Conservation (phyloP, 2,888 invertebrate genomes). For the Asteroscopus sphinx region DNA sequence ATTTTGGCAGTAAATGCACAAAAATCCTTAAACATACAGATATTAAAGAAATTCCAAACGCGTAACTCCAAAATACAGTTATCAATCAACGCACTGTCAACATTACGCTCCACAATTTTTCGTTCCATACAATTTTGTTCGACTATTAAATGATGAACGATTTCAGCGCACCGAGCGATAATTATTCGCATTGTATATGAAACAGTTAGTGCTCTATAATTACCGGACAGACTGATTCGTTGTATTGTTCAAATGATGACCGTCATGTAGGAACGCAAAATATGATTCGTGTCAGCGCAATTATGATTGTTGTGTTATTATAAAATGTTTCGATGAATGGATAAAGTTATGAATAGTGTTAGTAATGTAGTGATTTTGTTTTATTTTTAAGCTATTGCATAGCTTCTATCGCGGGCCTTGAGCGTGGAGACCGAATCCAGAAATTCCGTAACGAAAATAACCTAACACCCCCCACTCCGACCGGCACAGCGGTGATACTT, state of each 20-base stretch:
- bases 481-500: too few species aligned
- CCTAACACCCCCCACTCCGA: too few species aligned
- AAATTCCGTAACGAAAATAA: too few species aligned
- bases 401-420: too few species aligned
- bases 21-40: not conserved
- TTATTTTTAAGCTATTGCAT: slow-evolving; percentile 9
- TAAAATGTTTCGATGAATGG: slow-evolving; percentile 56
- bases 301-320: slow-evolving; percentile 52
- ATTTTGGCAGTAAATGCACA: too few species aligned
- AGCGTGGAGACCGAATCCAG: too few species aligned
- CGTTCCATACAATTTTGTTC: slow-evolving; percentile 69
- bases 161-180: slow-evolving; percentile 82
- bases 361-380: slow-evolving; percentile 49
- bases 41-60: slow-evolving; percentile 7
- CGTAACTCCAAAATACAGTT: slow-evolving; percentile 31
- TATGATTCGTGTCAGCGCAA: slow-evolving; percentile 59
- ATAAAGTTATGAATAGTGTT: slow-evolving; percentile 31
- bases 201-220: slow-evolving; percentile 83
- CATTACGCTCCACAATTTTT: slow-evolving; percentile 50
- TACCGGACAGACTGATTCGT: slow-evolving; percentile 81
- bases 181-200: slow-evolving; percentile 86
- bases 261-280: slow-evolving; percentile 61
- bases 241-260: slow-evolving; percentile 85
- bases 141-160: slow-evolving; percentile 78
- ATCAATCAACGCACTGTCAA: slow-evolving; percentile 36